Conservation (phyloP, 1,140 invertebrate genomes). For the Pogonognathellus flavescens region DNA sequence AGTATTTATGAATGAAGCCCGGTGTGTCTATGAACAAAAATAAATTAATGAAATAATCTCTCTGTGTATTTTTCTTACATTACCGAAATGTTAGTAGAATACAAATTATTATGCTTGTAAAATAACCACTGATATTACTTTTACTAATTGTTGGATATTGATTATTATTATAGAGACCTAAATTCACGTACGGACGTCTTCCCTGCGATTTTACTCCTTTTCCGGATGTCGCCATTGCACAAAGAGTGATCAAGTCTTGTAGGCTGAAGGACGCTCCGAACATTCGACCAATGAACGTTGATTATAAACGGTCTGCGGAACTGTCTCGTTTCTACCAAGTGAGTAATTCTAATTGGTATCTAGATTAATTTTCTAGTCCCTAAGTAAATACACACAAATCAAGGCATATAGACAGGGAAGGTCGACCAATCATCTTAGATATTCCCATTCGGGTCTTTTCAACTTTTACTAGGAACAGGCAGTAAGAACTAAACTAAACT, state of each 20-base stretch:
- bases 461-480: background rate
- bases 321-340: conserved; percentile 52
- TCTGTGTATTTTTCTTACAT: no score
- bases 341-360: background rate
- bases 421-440: no score
- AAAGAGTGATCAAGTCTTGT: conserved; percentile 41
- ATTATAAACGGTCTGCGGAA: conserved; percentile 47
- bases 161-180: conserved; percentile 56
- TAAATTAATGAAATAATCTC: no score
- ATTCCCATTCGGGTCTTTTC: background rate
- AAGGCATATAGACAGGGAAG: no score
- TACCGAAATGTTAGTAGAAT: no score
- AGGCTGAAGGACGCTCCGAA: conserved; percentile 57
- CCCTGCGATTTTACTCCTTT: conserved; percentile 58
- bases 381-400: no score
- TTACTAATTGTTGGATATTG: background rate
- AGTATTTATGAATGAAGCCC: no score
- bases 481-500: background rate
- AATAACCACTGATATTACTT: no score
- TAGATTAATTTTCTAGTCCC: background rate
- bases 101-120: no score
- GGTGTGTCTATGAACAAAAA: no score
- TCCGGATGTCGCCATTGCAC: conserved; percentile 59
- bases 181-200: conserved; percentile 60
- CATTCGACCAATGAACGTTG: conserved; percentile 56